Conservation (phyloP, 1,140 invertebrate species). For the Drosophila oshimai region DNA sequence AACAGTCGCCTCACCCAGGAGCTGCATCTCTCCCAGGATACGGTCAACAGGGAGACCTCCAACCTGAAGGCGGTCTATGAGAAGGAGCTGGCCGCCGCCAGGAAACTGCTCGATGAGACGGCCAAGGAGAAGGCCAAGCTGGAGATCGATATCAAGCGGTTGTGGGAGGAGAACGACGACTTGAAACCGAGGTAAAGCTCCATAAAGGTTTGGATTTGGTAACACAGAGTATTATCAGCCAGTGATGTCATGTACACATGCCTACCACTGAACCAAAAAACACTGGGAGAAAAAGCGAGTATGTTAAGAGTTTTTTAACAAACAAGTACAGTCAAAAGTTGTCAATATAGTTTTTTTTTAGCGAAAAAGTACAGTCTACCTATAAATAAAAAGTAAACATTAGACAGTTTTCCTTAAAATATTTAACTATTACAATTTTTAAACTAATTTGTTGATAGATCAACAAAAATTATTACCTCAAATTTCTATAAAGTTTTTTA, state of each 20-base stretch:
- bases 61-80: conserved; percentile 97
- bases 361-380: neutral
- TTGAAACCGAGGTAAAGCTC: conserved; percentile 88
- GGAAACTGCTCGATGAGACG: conserved; percentile 94
- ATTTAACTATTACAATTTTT: too few relatives aligned
- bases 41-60: conserved; percentile 91
- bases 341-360: neutral
- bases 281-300: neutral
- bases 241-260: conserved; percentile 64
- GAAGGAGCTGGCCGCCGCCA: conserved; percentile 93
- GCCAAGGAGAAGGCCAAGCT: conserved; percentile 93
- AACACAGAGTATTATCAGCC: conserved; percentile 13
- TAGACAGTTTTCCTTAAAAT: too few relatives aligned
- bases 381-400: too few relatives aligned
- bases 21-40: conserved; percentile 91
- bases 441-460: neutral
- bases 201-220: neutral
- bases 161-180: conserved; percentile 94
- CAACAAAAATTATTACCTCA: too few relatives aligned
- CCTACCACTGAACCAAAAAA: neutral
- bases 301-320: neutral
- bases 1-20: conserved; percentile 93
- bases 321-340: neutral
- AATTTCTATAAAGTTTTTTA: too few relatives aligned
- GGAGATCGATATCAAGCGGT: conserved; percentile 94